Conservation (phyloP, 2,797 vertebrate species). For the Eleutherodactylus coqui region DNA sequence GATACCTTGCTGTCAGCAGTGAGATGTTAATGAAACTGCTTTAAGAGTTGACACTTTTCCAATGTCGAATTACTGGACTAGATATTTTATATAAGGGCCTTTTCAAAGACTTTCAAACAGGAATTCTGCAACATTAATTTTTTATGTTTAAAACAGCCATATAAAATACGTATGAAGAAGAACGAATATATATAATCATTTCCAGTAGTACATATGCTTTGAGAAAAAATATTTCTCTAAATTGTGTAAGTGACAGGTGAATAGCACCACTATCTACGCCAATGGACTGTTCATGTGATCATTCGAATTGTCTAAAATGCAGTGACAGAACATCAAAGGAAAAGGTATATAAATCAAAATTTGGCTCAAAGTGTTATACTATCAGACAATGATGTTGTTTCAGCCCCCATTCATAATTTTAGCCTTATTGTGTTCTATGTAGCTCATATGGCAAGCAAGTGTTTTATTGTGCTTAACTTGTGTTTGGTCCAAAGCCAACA, state of each 20-base stretch:
- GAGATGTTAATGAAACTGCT: conserved; percentile 45
- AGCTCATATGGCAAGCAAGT: not conserved
- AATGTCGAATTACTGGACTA: conserved; percentile 63
- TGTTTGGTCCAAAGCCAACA: too few relatives aligned
- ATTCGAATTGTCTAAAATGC: not conserved
- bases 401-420: not conserved
- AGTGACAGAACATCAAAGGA: not conserved
- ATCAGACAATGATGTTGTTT: not conserved
- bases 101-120: conserved; percentile 68
- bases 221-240: conserved; percentile 9
- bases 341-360: not conserved
- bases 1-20: conserved; percentile 51
- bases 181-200: conserved; percentile 8
- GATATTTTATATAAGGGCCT: conserved; percentile 69
- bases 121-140: conserved; percentile 64
- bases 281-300: not conserved
- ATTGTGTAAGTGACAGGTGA: conserved; percentile 22
- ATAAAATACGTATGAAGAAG: conserved; percentile 43
- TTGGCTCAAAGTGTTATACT: not conserved
- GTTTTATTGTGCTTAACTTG: too few relatives aligned
- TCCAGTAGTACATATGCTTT: not conserved
- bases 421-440: not conserved
- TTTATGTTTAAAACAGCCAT: conserved; percentile 43
- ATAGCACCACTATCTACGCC: not conserved
- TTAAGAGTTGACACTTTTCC: conserved; percentile 64